Evolutionary conservation across 2,797 vertebrate genomes (phyloP), one percentile per base, ranked within the genome.

Genomic region (Acipenser oxyrinchus): DNA sequence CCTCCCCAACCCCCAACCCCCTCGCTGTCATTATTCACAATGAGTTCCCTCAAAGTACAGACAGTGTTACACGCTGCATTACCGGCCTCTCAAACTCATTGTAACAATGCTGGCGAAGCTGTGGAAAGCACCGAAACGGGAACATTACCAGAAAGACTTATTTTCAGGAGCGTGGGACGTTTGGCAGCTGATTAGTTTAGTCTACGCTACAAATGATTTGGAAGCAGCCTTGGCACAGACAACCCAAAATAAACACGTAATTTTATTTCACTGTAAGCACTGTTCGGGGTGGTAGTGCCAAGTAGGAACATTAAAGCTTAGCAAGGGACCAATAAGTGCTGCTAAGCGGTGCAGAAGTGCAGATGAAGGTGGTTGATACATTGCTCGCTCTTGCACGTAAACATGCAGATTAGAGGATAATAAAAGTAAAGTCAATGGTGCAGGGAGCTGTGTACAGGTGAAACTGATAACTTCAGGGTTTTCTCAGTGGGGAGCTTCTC

Each of bases 201-300:
- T 60, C 63, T 79, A 67, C 75, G 74, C 74, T 88, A 74, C 83
- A 89, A 89, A 87, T 88, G 84, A 88, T 86, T 88, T 82, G 81
- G 81, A 82, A 86, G 86, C 85, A 77, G 73, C 78, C 82, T 87
- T 83, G 84, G 84, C 71, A 80, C 84, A 82, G 77, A 77, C 86
- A 86, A 82, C 79, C 70, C 78, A 86, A 87, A 85, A 84, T 83
- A 86, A 82, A 85, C 78, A 78, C 85, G 82, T 83, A 79, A 86
- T 90, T 88, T 86, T 87, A 77, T 81, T 84, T 83, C 78, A 83
- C 84, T 84, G 80, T 86, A 77, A 74, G 85, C 85, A 84, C 83
- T 85, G 81, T 86, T 83, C 83, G 81, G 83, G 83, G 85, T 84
- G 85, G 81, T 15, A 66, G 74, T 75, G 78, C 84, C 83, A 80